Base-by-base conservation (phyloP, 2,797 vertebrate species). In the Champsocephalus esox region DNA sequence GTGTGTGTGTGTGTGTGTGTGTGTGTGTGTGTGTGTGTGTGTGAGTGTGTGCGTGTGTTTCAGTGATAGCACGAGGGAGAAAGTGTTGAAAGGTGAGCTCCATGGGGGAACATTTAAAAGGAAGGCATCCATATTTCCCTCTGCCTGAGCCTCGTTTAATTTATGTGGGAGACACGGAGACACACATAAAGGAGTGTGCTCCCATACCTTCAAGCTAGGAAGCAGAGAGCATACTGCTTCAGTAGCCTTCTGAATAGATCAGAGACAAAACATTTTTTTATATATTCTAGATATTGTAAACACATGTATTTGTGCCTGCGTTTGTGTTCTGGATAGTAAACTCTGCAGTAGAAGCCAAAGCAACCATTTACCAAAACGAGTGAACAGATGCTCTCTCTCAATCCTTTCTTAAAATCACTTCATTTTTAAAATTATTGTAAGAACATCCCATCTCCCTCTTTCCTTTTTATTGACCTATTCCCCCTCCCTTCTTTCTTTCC, bases 71-170 rank as follows among this genome's bases (percentile, higher is more conserved):
- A 17, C 54, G 65, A 51, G 28, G 50, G 67, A 70, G 51, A 58
- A 77, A 8, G 79, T 80, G 88, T 78, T 88, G 87, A 90, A 81
- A 88, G 77, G 80, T 79, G 70, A 86, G 41, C 65, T 80, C 80
- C 70, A 56, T 32, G 62, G 71, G 83, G 83, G 67, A 84, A 89
- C 34, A 76, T 87, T 75, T 79, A 69, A 75, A 87, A 67, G n/a
- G 80, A 85, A 80, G 72, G 61, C 74, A 63, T 65, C 83, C 77
- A 77, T 89, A 85, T 45, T 45, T 73, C 73, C 61, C 68, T 71
- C 70, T 70, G 77, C 79, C 81, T 34, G 67, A 73, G 50, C 70
- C 54, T 52, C 66, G 76, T 84, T 83, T 84, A 79, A 88, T 83
- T 90, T 84, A 87, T 82, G 82, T 79, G 75, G 57, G 58, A 74